Evolutionary conservation across 1,140 invertebrate genomes (phyloP).

Genomic region (Danaus plexippus): DNA sequence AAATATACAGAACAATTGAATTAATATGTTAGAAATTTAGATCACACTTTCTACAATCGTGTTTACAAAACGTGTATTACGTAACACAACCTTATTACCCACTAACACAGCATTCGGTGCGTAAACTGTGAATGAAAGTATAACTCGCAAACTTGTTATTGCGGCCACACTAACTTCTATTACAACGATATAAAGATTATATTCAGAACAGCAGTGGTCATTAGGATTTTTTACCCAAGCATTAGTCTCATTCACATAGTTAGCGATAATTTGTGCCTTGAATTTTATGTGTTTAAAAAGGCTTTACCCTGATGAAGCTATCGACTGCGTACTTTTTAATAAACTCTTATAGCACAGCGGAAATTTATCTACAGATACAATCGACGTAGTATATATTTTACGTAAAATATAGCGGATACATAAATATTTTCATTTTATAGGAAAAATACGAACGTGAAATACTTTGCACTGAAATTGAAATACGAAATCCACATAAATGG

Average conservation of each 20-base stretch:
- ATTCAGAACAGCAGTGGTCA: conserved; percentile 9
- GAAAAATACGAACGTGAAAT: conserved; percentile 1
- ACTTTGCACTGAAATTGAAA: conserved; percentile 8
- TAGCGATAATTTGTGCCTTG: conserved; percentile 1
- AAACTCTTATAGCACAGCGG: not conserved
- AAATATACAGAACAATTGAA: conserved; percentile 11
- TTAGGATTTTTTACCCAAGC: conserved; percentile 6
- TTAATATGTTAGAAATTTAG: conserved; percentile 14
- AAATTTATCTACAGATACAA: not conserved
- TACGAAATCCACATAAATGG: conserved; percentile 10
- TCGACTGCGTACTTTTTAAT: too few relatives aligned
- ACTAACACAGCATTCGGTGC: conserved; percentile 53
- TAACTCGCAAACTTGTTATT: conserved; percentile 8
- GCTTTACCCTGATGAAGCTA: too few relatives aligned
- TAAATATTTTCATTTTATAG: conserved; percentile 1
- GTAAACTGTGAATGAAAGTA: conserved; percentile 50
- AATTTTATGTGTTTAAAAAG: too few relatives aligned
- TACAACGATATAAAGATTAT: conserved; percentile 12
- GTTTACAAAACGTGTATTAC: conserved; percentile 28
- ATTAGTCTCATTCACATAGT: conserved; percentile 17
- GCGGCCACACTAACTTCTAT: conserved; percentile 16
- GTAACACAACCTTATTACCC: conserved; percentile 41
- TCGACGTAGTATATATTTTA: too few relatives aligned
- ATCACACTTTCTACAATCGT: conserved; percentile 30
- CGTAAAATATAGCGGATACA: not conserved